These are phyloP conservation scores for Mohoua ochrocephala DNA, from an alignment of 2,113 vertebrate species.

Conservation along the genomic window DNA sequence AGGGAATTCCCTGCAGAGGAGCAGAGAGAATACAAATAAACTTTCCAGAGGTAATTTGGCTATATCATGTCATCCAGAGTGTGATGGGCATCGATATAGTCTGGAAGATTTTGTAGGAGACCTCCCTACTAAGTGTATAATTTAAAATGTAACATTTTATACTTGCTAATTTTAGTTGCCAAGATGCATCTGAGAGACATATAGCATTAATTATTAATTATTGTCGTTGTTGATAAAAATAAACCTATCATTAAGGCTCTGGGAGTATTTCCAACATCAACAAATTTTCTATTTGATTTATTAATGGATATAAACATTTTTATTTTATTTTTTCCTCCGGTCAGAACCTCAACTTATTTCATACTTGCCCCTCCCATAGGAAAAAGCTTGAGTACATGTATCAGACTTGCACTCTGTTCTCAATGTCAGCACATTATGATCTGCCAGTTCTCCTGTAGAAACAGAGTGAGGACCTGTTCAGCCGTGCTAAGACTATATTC, in stretches of 20 bases:
- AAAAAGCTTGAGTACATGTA: background rate
- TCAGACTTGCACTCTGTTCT: background rate
- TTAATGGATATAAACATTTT: background rate
- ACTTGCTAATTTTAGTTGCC: conserved; percentile 32
- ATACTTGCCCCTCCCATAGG: background rate
- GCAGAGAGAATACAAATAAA: background rate
- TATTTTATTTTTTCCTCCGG: background rate
- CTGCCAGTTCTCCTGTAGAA: background rate
- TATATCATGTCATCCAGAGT: background rate
- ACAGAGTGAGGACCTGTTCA: background rate
- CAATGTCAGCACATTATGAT: background rate
- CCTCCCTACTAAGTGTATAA: background rate
- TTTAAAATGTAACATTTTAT: background rate
- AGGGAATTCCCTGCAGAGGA: background rate
- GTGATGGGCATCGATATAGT: background rate
- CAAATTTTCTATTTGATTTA: conserved; percentile 14
- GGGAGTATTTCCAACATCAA: conserved; percentile 32
- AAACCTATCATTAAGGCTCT: conserved; percentile 32
- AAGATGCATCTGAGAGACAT: background rate
- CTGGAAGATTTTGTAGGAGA: background rate
- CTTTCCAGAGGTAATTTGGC: background rate
- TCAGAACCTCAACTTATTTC: background rate
- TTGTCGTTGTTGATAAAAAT: conserved; percentile 42
- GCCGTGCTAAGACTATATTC: background rate
- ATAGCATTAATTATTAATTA: conserved; percentile 59